These are phyloP conservation scores for Opisthocomus hoazin DNA, from an alignment of 2,113 vertebrate species.

Conservation along the genomic window DNA sequence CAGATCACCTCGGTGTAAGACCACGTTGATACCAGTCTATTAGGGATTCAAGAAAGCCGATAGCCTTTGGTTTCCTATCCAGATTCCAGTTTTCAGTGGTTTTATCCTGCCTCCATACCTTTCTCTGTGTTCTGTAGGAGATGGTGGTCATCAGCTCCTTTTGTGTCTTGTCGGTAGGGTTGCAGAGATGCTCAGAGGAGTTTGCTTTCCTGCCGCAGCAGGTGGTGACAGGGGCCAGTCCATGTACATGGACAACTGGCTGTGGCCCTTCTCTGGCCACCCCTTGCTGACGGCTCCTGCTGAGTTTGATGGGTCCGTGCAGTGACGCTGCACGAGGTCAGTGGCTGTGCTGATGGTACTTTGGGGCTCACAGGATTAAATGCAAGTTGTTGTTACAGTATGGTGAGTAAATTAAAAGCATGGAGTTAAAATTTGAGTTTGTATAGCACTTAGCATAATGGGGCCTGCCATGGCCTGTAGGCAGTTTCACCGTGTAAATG, in stretches of 20 bases:
- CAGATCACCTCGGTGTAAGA: background rate
- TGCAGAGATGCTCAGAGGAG: background rate
- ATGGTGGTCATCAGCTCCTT: background rate
- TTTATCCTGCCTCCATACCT: background rate
- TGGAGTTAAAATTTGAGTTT: conserved; percentile 13
- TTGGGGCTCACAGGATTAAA: conserved; percentile 1
- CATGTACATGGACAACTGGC: background rate
- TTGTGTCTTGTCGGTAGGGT: background rate
- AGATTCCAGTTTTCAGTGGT: background rate
- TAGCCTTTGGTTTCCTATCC: background rate
- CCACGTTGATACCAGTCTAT: background rate
- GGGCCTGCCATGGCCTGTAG: background rate
- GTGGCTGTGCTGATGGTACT: background rate
- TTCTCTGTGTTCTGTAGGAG: background rate
- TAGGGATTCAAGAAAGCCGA: background rate
- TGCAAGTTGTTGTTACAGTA: background rate
- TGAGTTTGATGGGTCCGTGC: background rate
- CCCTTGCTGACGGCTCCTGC: background rate
- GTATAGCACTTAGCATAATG: background rate
- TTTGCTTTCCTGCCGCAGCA: background rate
- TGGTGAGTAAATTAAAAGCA: conserved; percentile 30
- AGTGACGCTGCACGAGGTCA: background rate
- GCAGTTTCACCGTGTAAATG: background rate
- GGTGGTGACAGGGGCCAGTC: background rate
- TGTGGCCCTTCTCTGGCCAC: background rate